phyloP scores from a whole-genome alignment of 1,140 invertebrate genomes.

The Drosophila lacteicornis region DNA sequence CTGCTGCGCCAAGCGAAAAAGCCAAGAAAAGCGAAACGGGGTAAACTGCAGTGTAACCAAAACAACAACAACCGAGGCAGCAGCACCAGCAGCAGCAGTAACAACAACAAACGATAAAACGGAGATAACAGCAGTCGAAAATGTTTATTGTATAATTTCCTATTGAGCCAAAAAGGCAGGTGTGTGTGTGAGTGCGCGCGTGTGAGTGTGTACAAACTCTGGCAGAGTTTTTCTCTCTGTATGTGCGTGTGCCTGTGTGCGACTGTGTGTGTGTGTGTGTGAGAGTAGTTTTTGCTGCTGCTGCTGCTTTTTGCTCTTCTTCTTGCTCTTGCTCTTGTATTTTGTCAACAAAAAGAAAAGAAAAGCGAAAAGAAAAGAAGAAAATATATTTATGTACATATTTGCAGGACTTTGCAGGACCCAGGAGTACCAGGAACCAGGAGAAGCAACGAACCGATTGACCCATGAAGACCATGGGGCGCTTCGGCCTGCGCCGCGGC shows the following conservation, averaged over 20 bases:
- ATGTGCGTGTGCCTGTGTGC: conserved; percentile 1
- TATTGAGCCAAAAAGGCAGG: conserved; percentile 25
- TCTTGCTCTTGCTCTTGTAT: conserved; percentile 48
- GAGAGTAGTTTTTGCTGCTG: conserved; percentile 63
- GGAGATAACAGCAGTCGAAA: conserved; percentile 48
- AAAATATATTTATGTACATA: not conserved
- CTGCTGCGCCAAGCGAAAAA: conserved; percentile 17
- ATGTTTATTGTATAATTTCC: conserved; percentile 77
- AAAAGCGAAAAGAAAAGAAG: conserved; percentile 1
- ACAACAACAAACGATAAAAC: conserved; percentile 25
- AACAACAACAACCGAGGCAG: not conserved
- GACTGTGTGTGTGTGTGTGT: conserved; percentile 26
- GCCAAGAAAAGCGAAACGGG: conserved; percentile 36
- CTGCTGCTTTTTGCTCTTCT: conserved; percentile 16
- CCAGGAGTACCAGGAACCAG: too few relatives aligned
- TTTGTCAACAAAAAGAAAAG: conserved; percentile 65
- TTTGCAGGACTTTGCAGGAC: too few relatives aligned
- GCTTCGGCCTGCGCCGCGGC: conserved; percentile 80
- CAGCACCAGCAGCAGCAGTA: not conserved
- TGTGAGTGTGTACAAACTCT: conserved; percentile 12
- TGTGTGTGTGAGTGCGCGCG: conserved; percentile 14
- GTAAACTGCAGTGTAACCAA: conserved; percentile 53
- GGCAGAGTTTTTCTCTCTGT: conserved; percentile 15
- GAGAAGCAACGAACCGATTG: conserved; percentile 43
- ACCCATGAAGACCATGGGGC: conserved; percentile 78